Conservation (phyloP, 2,113 vertebrate species). For the Cisticola juncidis region DNA sequence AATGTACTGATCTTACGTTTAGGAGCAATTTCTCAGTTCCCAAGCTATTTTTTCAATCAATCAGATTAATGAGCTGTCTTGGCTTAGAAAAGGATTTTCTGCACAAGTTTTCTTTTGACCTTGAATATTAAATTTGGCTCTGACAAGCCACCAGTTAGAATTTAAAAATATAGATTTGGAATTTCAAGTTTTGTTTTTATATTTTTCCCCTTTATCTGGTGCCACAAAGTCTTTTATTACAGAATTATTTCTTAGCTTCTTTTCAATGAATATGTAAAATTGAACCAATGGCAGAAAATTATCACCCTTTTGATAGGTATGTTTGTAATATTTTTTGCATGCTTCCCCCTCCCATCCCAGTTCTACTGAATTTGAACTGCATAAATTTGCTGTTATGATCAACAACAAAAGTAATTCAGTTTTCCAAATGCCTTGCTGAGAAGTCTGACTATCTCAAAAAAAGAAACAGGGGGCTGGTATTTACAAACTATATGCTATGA, state of each 20-base stretch:
- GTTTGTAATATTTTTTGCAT: neutral
- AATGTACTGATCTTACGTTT: neutral
- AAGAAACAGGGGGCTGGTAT: neutral
- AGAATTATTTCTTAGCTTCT: neutral
- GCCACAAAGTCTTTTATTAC: neutral
- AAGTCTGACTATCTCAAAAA: neutral
- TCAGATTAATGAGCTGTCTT: neutral
- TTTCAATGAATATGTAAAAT: neutral
- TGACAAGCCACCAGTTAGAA: neutral
- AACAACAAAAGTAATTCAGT: neutral
- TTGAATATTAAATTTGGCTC: conserved; percentile 13
- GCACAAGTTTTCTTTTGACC: conserved; percentile 6
- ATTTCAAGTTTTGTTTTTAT: neutral
- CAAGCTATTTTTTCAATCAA: neutral
- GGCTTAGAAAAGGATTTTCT: neutral
- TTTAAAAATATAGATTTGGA: neutral
- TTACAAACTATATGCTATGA: neutral
- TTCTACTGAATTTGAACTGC: neutral
- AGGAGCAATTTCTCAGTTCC: neutral
- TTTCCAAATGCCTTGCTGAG: neutral
- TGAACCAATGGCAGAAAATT: neutral
- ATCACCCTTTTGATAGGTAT: neutral
- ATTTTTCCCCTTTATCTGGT: neutral
- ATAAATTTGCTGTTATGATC: neutral
- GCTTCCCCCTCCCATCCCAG: neutral